Evolutionary conservation across 2,113 vertebrate genomes (phyloP), one percentile per base, ranked within the genome.

Genomic region (Neomonachus schauinslandi): DNA sequence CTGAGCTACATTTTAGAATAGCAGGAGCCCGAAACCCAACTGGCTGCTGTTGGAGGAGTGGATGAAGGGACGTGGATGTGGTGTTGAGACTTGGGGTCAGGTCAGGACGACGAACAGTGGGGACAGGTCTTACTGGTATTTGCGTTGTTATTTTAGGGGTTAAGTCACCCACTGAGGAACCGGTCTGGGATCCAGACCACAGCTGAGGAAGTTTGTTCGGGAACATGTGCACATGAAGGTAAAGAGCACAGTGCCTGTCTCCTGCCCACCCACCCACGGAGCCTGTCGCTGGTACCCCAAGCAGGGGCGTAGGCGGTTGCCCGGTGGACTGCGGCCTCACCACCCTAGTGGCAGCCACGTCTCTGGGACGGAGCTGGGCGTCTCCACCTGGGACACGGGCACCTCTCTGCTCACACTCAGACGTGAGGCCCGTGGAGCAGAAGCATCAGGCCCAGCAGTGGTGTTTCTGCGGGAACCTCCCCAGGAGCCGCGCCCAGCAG

Each of bases 61-160:
- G 53, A 19, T 0, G n/a, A 2, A n/a, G 65, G 33, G 16, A 67
- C 15, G 31, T 3, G 65, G 14, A 3, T 16, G 28, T 7, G 15
- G 31, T 33, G 18, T 2, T 28, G 94, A 28, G 67, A 14, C 67
- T 9, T 22, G 59, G 71, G 39, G 28, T 7, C 3, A 4, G 77
- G 51, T 24, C 57, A 16, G 14, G 46, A 21, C 0, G 0, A 2
- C 2, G 7, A 0, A 24, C 0, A 15, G 39, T 0, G 0, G 7
- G 19, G 8, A 28, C 39, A 26, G n/a, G 80, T 12, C 36, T 21
- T 8, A 13, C 7, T 2, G 39, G 24, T 39, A 2, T 10, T 31
- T 5, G 11, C 33, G 26, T 8, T 18, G 63, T 16, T 15, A 22
- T 39, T 12, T 53, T 24, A 42, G 1, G 57, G 71, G n/a, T 18